phyloP scores from a whole-genome alignment of 2,797 vertebrate species.

The Crenuchus spilurus region DNA sequence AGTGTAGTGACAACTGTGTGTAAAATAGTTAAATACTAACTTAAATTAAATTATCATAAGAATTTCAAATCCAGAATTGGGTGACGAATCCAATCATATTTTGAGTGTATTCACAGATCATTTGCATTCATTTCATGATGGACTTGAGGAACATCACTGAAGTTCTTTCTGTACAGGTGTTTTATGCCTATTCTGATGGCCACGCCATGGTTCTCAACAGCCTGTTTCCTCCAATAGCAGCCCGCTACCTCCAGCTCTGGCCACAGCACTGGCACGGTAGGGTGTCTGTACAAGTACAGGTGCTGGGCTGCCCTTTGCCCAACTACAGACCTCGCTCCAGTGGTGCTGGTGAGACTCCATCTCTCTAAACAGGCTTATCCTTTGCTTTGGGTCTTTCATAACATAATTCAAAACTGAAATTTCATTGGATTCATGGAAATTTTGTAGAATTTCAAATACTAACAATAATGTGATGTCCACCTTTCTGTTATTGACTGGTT shows the following conservation, averaged over 20 bases:
- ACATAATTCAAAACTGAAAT: no score
- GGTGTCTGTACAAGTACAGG: conserved; percentile 72
- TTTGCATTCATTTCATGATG: not conserved
- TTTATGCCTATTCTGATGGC: conserved; percentile 78
- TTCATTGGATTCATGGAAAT: no score
- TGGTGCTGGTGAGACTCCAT: conserved; percentile 47
- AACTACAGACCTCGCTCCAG: conserved; percentile 46
- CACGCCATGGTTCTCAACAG: conserved; percentile 76
- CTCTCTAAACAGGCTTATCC: not conserved
- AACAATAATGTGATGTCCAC: conserved; percentile 11
- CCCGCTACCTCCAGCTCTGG: conserved; percentile 79
- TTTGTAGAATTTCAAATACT: conserved; percentile 5
- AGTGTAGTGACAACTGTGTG: no score
- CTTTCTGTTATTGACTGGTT: conserved; percentile 23
- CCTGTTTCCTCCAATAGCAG: conserved; percentile 77
- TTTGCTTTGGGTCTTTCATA: not conserved
- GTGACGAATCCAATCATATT: no score
- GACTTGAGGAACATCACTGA: conserved; percentile 36
- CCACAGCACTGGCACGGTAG: conserved; percentile 74
- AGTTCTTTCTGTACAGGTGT: conserved; percentile 71
- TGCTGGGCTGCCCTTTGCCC: conserved; percentile 76
- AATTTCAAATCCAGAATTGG: no score
- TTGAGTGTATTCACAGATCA: no score
- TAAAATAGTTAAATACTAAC: no score
- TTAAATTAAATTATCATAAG: no score